Percentiles rank a stretch among this genome's conserved stretches.
Evolutionary conservation across 2,113 vertebrate species (phyloP).

Genomic region (Oxyura jamaicensis): DNA sequence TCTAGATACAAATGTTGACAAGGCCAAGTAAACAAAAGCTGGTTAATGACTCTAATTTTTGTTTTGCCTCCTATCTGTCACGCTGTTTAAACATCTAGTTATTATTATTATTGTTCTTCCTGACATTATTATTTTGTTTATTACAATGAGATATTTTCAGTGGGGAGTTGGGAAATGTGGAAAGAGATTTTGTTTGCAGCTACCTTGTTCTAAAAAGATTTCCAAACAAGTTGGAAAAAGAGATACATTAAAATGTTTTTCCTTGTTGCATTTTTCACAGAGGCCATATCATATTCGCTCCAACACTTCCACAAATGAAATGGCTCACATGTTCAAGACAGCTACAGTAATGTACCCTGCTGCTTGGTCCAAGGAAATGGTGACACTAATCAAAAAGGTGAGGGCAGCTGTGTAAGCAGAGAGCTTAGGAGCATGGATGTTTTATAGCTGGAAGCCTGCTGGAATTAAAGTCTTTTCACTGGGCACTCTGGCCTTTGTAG

Average conservation of each 20-base stretch:
- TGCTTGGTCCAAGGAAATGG: conserved; percentile 89
- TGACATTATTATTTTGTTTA: neutral
- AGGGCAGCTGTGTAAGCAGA: neutral
- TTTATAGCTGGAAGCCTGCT: rapidly evolving
- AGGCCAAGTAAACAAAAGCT: neutral
- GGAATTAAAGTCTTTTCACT: neutral
- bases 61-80: neutral
- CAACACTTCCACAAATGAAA: conserved; percentile 84
- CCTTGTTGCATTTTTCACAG: conserved; percentile 69
- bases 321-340: conserved; percentile 85
- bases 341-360: conserved; percentile 86
- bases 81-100: neutral
- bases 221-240: neutral
- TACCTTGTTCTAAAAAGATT: neutral
- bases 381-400: conserved; percentile 90
- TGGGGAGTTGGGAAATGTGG: neutral
- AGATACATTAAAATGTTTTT: neutral
- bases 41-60: neutral
- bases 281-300: conserved; percentile 93
- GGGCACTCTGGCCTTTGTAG: neutral
- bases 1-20: neutral
- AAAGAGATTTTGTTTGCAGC: neutral
- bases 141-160: neutral
- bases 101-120: neutral
- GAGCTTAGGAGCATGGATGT: neutral